Conservation (phyloP, 2,113 vertebrate genomes). For the Crotalus tigris region DNA sequence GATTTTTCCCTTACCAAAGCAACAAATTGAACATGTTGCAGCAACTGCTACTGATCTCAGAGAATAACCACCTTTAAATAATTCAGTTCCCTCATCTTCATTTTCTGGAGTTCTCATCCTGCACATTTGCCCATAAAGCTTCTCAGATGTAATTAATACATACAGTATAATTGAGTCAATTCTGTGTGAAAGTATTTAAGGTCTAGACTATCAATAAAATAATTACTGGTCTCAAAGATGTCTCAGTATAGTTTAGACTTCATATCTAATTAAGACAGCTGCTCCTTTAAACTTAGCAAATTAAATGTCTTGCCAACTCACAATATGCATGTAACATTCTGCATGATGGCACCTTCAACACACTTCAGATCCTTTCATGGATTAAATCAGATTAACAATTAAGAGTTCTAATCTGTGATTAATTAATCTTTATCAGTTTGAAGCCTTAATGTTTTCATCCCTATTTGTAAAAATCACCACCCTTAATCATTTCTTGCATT, state of each 20-base stretch:
- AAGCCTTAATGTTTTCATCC: not conserved
- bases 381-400: conserved; percentile 13
- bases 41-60: not conserved
- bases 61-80: not conserved
- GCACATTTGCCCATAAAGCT: not conserved
- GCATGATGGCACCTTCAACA: not conserved
- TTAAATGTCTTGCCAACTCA: not conserved
- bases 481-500: not conserved
- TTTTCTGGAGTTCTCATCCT: not conserved
- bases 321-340: not conserved
- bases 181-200: not conserved
- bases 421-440: conserved; percentile 7
- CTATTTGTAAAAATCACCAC: not conserved
- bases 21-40: not conserved
- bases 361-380: conserved; percentile 2
- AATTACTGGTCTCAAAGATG: not conserved
- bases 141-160: not conserved
- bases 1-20: not conserved
- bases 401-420: conserved; percentile 4
- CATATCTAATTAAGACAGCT: not conserved
- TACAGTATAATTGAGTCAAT: not conserved
- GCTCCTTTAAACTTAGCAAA: not conserved
- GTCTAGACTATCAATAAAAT: not conserved
- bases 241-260: not conserved
- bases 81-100: not conserved